Evolutionary conservation across 2,797 vertebrate species (phyloP).

Genomic region (Garrulus glandarius): DNA sequence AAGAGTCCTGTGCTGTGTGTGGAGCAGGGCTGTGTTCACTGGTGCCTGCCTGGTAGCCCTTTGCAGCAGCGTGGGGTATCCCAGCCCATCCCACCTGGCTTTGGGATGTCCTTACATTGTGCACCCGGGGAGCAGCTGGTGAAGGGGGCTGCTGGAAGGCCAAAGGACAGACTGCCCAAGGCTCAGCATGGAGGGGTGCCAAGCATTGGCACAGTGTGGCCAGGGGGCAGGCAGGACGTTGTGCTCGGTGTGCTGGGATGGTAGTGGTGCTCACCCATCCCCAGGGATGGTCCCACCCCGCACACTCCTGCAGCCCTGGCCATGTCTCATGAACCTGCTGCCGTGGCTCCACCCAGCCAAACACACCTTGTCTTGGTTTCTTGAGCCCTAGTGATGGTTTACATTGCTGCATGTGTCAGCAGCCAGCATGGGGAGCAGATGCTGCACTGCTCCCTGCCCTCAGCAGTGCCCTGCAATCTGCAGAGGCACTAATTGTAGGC

Average conservation of each 20-base stretch:
- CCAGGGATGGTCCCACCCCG: rapidly evolving
- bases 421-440: rapidly evolving
- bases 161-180: not conserved
- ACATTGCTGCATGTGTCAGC: not conserved
- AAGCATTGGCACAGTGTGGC: rapidly evolving
- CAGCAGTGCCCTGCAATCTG: not conserved
- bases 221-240: rapidly evolving
- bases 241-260: rapidly evolving
- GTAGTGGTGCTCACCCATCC: rapidly evolving
- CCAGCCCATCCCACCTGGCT: not conserved
- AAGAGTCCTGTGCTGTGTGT: not conserved
- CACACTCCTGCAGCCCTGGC: not conserved
- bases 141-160: not conserved
- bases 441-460: not conserved
- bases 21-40: not conserved
- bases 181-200: not conserved
- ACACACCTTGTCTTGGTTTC: not conserved
- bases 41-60: not conserved
- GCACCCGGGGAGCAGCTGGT: rapidly evolving
- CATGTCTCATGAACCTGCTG: rapidly evolving
- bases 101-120: rapidly evolving
- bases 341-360: not conserved
- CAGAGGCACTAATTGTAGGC: not conserved
- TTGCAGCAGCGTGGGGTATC: not conserved
- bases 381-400: not conserved